A percentile compares a stretch with the other conserved stretches of the same genome.
These are phyloP conservation scores for Smittia aterrima DNA, from an alignment of 2,888 invertebrate species.

Conservation along the genomic window DNA sequence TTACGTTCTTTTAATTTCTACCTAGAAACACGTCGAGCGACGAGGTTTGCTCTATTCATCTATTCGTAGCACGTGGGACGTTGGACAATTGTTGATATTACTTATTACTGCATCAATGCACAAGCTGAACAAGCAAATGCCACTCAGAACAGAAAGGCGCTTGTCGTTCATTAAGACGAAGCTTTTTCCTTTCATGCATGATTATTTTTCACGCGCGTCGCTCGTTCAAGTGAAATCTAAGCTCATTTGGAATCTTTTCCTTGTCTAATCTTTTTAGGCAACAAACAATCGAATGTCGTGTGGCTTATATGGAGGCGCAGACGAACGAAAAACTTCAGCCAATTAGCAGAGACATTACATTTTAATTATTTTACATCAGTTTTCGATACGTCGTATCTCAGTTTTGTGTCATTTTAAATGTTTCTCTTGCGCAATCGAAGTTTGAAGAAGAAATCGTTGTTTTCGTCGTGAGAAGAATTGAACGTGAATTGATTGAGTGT, in stretches of 20 bases:
- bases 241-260: neutral
- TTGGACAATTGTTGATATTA: neutral
- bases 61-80: slow-evolving; percentile 14
- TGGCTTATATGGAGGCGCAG: slow-evolving; percentile 4
- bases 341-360: slow-evolving; percentile 22
- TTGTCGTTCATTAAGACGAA: slow-evolving; percentile 1
- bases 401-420: neutral
- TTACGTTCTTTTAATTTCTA: neutral
- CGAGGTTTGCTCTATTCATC: neutral
- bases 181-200: neutral
- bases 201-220: slow-evolving; percentile 12
- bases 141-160: neutral
- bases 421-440: neutral
- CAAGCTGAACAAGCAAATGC: neutral
- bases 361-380: slow-evolving; percentile 14
- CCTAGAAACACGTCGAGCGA: neutral
- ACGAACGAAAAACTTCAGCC: neutral
- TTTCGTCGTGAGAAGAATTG: neutral
- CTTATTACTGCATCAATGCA: slow-evolving; percentile 7
- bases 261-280: neutral
- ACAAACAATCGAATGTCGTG: slow-evolving; percentile 8
- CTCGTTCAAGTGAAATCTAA: slow-evolving; percentile 1
- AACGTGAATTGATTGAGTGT: neutral
- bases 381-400: neutral
- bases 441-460: neutral